Conservation (phyloP, 2,888 invertebrate species). For the Lasioglossum zephyrum region DNA sequence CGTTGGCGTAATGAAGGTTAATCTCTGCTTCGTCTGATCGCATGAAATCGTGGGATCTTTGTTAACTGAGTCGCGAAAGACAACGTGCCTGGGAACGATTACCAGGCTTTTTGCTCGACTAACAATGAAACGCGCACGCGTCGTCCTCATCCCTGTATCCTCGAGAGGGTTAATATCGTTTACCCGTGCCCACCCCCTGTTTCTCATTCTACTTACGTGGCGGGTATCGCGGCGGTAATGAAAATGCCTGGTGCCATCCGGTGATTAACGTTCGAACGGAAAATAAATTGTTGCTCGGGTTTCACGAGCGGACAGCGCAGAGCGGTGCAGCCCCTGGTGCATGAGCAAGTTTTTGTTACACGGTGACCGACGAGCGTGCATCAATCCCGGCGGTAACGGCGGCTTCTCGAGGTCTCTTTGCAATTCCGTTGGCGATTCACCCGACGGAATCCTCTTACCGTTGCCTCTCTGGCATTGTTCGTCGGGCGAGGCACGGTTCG, state of each 20-base stretch:
- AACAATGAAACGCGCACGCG: not conserved
- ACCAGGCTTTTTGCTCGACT: not conserved
- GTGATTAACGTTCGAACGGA: slow-evolving; percentile 52
- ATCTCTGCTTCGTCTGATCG: not conserved
- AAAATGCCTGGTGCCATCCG: slow-evolving; percentile 44
- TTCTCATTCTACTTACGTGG: slow-evolving; percentile 45
- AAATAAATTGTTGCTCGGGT: slow-evolving; percentile 47
- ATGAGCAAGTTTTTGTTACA: not conserved
- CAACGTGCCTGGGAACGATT: not conserved
- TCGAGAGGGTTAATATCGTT: slow-evolving; percentile 37
- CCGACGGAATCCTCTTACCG: slow-evolving; percentile 56
- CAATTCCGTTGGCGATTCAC: slow-evolving; percentile 43
- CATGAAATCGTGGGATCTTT: not conserved
- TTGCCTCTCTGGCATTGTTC: slow-evolving; percentile 47
- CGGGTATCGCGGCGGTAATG: slow-evolving; percentile 45
- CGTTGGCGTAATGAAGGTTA: not conserved
- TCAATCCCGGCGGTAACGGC: slow-evolving; percentile 27
- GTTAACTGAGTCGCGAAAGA: not conserved
- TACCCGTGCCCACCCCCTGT: not conserved
- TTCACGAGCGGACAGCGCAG: not conserved
- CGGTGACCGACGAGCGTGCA: slow-evolving; percentile 17
- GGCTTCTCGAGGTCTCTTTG: slow-evolving; percentile 11
- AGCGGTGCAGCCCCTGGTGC: not conserved
- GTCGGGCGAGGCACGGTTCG: slow-evolving; percentile 40
- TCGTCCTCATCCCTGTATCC: not conserved